phyloP scores from a whole-genome alignment of 2,113 vertebrate genomes.

The Apteryx mantelli region DNA sequence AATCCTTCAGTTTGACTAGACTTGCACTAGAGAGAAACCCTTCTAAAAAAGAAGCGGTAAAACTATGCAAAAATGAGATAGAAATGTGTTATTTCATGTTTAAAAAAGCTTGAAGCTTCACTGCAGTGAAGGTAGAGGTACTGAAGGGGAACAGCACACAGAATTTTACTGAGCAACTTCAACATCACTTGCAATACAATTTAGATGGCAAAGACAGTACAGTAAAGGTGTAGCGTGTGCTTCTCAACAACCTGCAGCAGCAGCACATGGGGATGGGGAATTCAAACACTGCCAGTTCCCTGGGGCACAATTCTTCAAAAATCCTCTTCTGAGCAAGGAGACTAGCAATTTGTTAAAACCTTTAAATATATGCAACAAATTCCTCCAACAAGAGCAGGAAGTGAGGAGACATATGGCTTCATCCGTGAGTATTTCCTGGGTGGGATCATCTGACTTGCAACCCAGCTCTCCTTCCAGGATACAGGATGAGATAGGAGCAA shows the following conservation, averaged over 20 bases:
- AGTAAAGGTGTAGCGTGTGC: neutral
- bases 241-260: neutral
- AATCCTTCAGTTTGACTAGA: neutral
- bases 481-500: neutral
- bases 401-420: neutral
- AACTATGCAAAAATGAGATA: neutral
- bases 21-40: neutral
- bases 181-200: neutral
- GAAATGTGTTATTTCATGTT: neutral
- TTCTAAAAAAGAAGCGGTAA: neutral
- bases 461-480: neutral
- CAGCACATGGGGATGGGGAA: neutral
- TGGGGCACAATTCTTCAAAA: neutral
- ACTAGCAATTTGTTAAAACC: neutral
- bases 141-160: neutral
- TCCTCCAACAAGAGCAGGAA: neutral
- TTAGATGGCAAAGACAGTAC: neutral
- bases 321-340: neutral
- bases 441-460: neutral
- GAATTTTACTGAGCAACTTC: neutral
- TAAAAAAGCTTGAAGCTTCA: neutral
- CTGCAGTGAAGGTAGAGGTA: neutral
- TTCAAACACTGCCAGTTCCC: neutral
- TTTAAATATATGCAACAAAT: neutral
- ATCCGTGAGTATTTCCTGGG: neutral